Evolutionary conservation across 2,888 invertebrate genomes (phyloP).

Genomic region (Plebejus anna): DNA sequence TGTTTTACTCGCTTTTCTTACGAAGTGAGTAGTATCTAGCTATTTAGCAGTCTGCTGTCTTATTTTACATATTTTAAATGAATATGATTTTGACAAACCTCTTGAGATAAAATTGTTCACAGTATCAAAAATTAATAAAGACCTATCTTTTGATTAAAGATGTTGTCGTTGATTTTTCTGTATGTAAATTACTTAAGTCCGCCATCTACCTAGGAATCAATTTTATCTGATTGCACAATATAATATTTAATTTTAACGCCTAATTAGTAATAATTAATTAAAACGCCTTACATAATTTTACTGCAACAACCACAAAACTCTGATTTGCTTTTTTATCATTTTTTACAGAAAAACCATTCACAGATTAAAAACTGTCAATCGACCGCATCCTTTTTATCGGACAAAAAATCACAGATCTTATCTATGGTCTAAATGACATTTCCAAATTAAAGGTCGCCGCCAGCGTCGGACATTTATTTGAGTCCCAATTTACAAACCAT

Average conservation of each 20-base stretch:
- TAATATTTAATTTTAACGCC: too few species aligned
- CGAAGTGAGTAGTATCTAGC: not conserved
- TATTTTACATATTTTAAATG: too few species aligned
- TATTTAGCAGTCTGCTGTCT: too few species aligned
- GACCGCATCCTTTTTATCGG: conserved; percentile 37
- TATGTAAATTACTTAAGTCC: too few species aligned
- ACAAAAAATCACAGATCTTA: conserved; percentile 46
- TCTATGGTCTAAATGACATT: conserved; percentile 49
- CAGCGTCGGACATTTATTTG: conserved; percentile 46
- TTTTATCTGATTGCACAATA: too few species aligned
- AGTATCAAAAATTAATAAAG: too few species aligned
- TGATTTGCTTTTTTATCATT: conserved; percentile 17
- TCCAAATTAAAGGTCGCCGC: conserved; percentile 47
- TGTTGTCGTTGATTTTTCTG: too few species aligned
- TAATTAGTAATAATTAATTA: too few species aligned
- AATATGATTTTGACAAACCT: too few species aligned
- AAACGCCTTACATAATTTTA: conserved; percentile 22
- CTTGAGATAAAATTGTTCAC: too few species aligned
- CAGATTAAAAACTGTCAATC: conserved; percentile 35
- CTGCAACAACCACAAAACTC: conserved; percentile 17
- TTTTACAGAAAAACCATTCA: conserved; percentile 30
- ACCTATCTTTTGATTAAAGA: too few species aligned
- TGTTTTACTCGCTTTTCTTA: not conserved
- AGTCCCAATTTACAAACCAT: conserved; percentile 57
- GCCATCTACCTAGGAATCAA: too few species aligned